Evolutionary conservation across 2,113 vertebrate species (phyloP).

Genomic region (Salvelinus sp.): DNA sequence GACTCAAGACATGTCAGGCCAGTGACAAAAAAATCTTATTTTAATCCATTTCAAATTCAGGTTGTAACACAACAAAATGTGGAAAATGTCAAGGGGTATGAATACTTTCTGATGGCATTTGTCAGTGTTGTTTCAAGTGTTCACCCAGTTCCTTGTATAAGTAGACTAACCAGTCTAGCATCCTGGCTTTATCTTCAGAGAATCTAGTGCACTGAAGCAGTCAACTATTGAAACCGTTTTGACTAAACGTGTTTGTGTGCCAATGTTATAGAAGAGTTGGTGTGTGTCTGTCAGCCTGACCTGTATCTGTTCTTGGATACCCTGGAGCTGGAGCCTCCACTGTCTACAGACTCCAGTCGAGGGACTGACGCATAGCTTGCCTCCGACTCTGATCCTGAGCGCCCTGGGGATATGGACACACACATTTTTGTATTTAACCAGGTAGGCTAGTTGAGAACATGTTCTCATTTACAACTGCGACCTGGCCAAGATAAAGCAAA

Average conservation of each 20-base stretch:
- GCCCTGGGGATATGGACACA: conserved; percentile 38
- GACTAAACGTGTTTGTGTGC: background rate
- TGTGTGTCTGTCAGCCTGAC: conserved; percentile 45
- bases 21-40: too few relatives aligned
- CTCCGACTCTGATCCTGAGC: conserved; percentile 69
- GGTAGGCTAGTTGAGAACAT: too few relatives aligned
- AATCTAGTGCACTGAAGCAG: background rate
- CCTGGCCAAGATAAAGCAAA: too few relatives aligned
- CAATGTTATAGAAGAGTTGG: background rate
- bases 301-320: conserved; percentile 32
- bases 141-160: background rate
- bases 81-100: too few relatives aligned
- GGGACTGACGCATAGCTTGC: conserved; percentile 61
- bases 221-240: background rate
- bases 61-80: too few relatives aligned
- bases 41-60: too few relatives aligned
- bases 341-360: conserved; percentile 33
- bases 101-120: too few relatives aligned
- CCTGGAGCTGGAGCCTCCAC: conserved; percentile 11
- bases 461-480: too few relatives aligned
- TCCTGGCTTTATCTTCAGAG: conserved; percentile 7
- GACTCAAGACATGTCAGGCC: too few relatives aligned
- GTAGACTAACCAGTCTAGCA: conserved; percentile 29
- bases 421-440: background rate
- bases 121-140: too few relatives aligned